Evolutionary conservation across 1,140 invertebrate species (phyloP).

Genomic region (Drosophila tristis): DNA sequence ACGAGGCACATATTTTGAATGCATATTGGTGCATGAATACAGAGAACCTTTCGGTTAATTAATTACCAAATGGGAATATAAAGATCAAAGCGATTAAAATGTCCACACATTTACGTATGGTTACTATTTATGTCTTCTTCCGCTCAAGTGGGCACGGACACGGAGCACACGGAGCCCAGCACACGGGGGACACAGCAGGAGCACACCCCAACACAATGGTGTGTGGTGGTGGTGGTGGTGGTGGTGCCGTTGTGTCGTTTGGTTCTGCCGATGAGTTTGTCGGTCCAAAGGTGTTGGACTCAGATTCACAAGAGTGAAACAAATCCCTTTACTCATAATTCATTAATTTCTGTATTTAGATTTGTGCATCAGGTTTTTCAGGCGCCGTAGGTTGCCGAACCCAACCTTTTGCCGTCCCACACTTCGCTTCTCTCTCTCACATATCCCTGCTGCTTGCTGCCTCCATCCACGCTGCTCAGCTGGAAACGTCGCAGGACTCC

Average conservation of each 20-base stretch:
- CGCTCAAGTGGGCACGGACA: slow-evolving; percentile 61
- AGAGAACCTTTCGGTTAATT: slow-evolving; percentile 70
- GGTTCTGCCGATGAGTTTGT: slow-evolving; percentile 14
- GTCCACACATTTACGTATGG: slow-evolving; percentile 41
- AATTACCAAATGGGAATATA: slow-evolving; percentile 66
- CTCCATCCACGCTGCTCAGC: slow-evolving; percentile 5
- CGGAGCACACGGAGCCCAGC: not conserved
- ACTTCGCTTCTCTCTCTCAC: not conserved
- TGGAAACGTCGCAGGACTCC: not conserved
- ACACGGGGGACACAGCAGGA: slow-evolving; percentile 10
- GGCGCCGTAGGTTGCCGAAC: slow-evolving; percentile 6
- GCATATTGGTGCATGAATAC: slow-evolving; percentile 50
- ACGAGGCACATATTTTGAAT: slow-evolving; percentile 33
- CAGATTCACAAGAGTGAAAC: slow-evolving; percentile 66
- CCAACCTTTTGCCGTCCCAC: not conserved
- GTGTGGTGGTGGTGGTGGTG: not conserved
- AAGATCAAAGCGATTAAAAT: slow-evolving; percentile 71
- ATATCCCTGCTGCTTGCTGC: no score
- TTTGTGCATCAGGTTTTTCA: slow-evolving; percentile 48
- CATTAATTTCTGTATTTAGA: slow-evolving; percentile 81
- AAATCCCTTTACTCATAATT: slow-evolving; percentile 78
- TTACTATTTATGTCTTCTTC: slow-evolving; percentile 71
- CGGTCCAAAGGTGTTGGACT: slow-evolving; percentile 43
- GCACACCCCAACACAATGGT: not conserved
- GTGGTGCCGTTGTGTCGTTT: not conserved